phyloP scores from a whole-genome alignment of 2,113 vertebrate species.

The Agapornis roseicollis region DNA sequence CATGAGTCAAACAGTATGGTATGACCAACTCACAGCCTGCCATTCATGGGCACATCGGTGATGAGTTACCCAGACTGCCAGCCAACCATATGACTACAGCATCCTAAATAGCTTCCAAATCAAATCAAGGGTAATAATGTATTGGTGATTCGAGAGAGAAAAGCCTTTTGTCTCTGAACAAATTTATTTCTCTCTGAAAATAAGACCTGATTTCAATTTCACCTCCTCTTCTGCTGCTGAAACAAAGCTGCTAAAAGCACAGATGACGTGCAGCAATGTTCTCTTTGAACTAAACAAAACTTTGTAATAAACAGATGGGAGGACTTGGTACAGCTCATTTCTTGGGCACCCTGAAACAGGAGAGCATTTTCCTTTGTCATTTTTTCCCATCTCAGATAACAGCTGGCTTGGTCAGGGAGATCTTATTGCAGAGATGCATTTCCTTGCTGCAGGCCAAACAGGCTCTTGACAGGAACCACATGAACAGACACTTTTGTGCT shows the following conservation, averaged over 20 bases:
- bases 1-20: background rate
- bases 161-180: constrained; percentile 17
- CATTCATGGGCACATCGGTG: background rate
- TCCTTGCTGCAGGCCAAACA: background rate
- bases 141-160: constrained; percentile 6
- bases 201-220: constrained; percentile 52
- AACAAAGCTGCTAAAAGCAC: constrained; percentile 1
- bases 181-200: constrained; percentile 24
- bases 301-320: background rate
- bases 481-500: background rate
- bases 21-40: background rate
- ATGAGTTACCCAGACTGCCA: constrained; percentile 1
- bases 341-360: background rate
- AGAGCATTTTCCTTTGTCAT: background rate
- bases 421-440: background rate
- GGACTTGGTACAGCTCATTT: background rate
- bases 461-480: background rate
- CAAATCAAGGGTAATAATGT: constrained; percentile 31
- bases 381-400: background rate
- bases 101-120: constrained; percentile 47
- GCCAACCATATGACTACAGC: background rate
- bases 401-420: background rate
- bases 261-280: rapidly evolving
- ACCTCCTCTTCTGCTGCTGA: background rate
- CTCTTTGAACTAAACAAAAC: background rate